phyloP scores from a whole-genome alignment of 2,113 vertebrate genomes.

The Cyprinus carpio region DNA sequence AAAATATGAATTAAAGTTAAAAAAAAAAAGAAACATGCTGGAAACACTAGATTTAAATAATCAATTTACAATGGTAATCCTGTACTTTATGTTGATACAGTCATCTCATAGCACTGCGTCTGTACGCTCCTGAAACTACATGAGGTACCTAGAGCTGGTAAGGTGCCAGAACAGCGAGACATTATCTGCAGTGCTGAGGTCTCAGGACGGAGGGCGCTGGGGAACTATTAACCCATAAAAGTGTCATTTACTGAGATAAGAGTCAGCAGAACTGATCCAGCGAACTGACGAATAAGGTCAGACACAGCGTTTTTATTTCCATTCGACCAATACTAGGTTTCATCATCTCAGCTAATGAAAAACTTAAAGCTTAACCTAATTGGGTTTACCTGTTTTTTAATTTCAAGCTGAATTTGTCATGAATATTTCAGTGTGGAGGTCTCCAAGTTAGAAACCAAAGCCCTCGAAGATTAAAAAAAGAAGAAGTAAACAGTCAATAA shows the following conservation, averaged over 20 bases:
- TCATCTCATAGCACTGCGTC: not conserved
- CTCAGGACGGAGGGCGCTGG: slow-evolving; percentile 66
- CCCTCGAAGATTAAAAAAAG: not conserved
- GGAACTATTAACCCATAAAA: slow-evolving; percentile 79
- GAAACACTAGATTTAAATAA: not conserved
- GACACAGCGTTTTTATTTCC: slow-evolving; percentile 44
- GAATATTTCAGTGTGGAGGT: not conserved
- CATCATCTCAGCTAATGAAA: not conserved
- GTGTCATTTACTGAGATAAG: slow-evolving; percentile 73
- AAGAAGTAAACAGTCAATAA: not conserved
- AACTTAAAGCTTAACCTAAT: not conserved
- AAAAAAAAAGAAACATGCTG: not conserved
- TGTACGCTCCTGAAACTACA: not conserved
- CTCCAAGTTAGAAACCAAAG: not conserved
- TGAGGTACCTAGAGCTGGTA: slow-evolving; percentile 29
- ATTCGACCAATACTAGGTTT: not conserved
- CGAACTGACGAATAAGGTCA: slow-evolving; percentile 57
- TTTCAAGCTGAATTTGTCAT: not conserved
- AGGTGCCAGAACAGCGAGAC: slow-evolving; percentile 53
- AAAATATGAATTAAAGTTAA: too few relatives aligned
- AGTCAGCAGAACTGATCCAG: slow-evolving; percentile 68
- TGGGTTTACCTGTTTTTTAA: not conserved
- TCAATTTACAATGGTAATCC: not conserved
- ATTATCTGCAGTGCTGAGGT: slow-evolving; percentile 79
- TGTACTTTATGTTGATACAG: not conserved